A percentile compares a stretch with the other conserved stretches of the same genome.
Conservation (phyloP, 2,888 invertebrate species). For the Tipula helvola region DNA sequence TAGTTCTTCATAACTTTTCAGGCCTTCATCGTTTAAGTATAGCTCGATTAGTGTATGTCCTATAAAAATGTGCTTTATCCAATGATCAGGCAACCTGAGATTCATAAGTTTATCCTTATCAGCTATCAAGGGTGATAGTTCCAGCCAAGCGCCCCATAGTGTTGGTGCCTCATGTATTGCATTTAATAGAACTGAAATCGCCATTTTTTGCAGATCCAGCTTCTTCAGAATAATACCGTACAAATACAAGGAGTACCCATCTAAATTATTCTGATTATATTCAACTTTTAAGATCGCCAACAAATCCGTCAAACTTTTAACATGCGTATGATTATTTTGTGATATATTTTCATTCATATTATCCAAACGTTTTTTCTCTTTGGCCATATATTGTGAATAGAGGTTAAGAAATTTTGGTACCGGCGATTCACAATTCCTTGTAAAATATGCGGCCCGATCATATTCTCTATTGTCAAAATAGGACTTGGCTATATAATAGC, state of each 20-base stretch:
- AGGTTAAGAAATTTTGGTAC: conserved; percentile 72
- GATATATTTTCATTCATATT: conserved; percentile 54
- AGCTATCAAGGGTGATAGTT: conserved; percentile 72
- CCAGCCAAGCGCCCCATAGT: conserved; percentile 93
- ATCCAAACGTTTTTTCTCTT: conserved; percentile 81
- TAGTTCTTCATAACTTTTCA: conserved; percentile 68
- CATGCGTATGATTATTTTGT: conserved; percentile 30
- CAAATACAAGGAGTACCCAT: conserved; percentile 78
- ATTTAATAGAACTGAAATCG: conserved; percentile 65
- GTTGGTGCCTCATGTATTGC: conserved; percentile 68
- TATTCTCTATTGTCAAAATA: conserved; percentile 88
- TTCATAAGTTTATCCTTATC: conserved; percentile 63
- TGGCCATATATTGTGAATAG: conserved; percentile 77
- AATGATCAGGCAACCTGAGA: conserved; percentile 66
- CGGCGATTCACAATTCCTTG: conserved; percentile 53
- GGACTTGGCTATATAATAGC: conserved; percentile 70
- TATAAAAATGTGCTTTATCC: conserved; percentile 89
- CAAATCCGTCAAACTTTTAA: conserved; percentile 41
- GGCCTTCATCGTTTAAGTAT: conserved; percentile 78
- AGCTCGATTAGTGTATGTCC: conserved; percentile 84
- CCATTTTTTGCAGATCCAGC: conserved; percentile 64
- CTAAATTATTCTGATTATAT: conserved; percentile 49
- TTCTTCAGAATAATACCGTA: conserved; percentile 86
- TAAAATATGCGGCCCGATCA: conserved; percentile 70
- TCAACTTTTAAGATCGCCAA: conserved; percentile 44